Percentiles rank a stretch among this genome's conserved stretches.
phyloP scores from a whole-genome alignment of 2,888 invertebrate species.

The Chymomyza amoena region DNA sequence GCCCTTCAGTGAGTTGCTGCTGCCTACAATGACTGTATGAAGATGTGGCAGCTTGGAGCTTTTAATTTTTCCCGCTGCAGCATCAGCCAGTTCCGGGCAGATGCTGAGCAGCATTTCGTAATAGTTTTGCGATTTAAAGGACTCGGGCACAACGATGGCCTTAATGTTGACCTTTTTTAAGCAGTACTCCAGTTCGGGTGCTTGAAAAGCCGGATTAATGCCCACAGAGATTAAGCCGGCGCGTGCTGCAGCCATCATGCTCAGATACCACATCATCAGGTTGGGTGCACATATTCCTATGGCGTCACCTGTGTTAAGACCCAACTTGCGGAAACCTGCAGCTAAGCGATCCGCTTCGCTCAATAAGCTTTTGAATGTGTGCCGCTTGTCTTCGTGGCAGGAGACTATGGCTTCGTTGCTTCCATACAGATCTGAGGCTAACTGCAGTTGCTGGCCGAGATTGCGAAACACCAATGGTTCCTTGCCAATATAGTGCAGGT shows the following conservation, averaged over 20 bases:
- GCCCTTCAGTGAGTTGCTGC: slow-evolving; percentile 79
- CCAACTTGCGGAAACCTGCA: slow-evolving; percentile 85
- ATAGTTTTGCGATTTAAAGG: slow-evolving; percentile 84
- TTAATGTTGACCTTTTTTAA: slow-evolving; percentile 85
- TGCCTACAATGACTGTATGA: slow-evolving; percentile 81
- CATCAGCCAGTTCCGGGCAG: slow-evolving; percentile 81
- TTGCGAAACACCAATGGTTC: slow-evolving; percentile 80
- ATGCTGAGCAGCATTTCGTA: slow-evolving; percentile 82
- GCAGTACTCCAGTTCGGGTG: slow-evolving; percentile 85
- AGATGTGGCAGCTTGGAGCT: slow-evolving; percentile 80
- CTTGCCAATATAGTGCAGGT: slow-evolving; percentile 80
- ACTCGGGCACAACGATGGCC: slow-evolving; percentile 83
- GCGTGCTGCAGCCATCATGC: slow-evolving; percentile 85
- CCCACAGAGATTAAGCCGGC: slow-evolving; percentile 87
- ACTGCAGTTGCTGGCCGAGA: slow-evolving; percentile 81
- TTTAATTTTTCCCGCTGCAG: slow-evolving; percentile 79
- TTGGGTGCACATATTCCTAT: slow-evolving; percentile 91
- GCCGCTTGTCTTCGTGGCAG: slow-evolving; percentile 79
- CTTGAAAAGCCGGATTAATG: slow-evolving; percentile 87
- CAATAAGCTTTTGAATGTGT: slow-evolving; percentile 80
- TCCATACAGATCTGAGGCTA: slow-evolving; percentile 80
- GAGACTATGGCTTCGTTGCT: slow-evolving; percentile 82
- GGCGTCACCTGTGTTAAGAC: slow-evolving; percentile 85
- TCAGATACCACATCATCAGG: slow-evolving; percentile 86
- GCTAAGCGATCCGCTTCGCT: slow-evolving; percentile 83